Evolutionary conservation across 2,113 vertebrate genomes (phyloP), one percentile per base, ranked within the genome.

Genomic region (Blennius ocellaris): DNA sequence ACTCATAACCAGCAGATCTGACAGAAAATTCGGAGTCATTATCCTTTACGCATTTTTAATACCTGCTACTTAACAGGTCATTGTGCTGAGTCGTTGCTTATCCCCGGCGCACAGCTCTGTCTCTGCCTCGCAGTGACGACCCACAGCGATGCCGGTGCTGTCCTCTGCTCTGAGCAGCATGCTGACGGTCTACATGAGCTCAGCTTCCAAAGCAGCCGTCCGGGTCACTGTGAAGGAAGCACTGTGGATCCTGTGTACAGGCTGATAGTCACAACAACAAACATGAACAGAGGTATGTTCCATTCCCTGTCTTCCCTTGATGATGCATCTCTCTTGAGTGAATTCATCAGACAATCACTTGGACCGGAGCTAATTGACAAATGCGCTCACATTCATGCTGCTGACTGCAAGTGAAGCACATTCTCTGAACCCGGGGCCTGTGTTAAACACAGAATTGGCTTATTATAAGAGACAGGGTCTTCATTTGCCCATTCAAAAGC

Each of bases 161-260:
- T 68, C 87, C 36, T 84, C 82, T 57, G 70, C 84, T 10, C 59
- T 69, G 75, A 79, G 86, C 58, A 75, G 84, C 72, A 88, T 77
- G 76, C 84, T 82, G 76, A 84, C 86, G 67, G 80, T 59, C 40
- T 66, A 71, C 78, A 89, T 89, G 74, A 90, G 87, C 75, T 91
- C 89, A 58, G 76, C 85, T 57, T 88, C 85, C 62, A 82, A 49
- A 49, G 53, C 58, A 38, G 48, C 88, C 76, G 41, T 77, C 40
- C 57, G 69, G 82, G 75, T 90, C 87, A 88, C 83, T 77, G 8
- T 87, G 83, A 75, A 83, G 51, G 73, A 85, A 78, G 88, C 82
- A 66, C 58, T 75, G 67, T 64, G 73, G 64, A 90, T 86, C 83
- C 80, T 76, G 66, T 53, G 55, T 45, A 77, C 62, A n/a, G 56